Conservation (phyloP, 2,797 vertebrate species). For the Pipistrellus pipistrellus region DNA sequence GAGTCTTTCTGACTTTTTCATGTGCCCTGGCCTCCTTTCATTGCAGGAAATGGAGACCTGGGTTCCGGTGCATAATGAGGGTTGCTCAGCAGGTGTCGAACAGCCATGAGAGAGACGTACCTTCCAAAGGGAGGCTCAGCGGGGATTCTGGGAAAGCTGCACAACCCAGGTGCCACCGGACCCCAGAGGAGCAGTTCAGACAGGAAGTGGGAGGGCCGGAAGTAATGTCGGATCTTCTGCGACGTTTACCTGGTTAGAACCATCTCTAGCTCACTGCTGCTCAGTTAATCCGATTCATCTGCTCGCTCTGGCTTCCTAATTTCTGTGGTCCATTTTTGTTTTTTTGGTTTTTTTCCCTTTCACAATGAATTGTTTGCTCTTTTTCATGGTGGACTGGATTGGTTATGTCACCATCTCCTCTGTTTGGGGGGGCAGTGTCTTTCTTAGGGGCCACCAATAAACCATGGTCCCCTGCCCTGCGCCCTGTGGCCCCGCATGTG, state of each 20-base stretch:
- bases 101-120: not conserved
- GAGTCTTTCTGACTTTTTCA: not conserved
- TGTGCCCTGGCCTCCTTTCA: not conserved
- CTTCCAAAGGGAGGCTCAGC: not conserved
- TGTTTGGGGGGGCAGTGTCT: not conserved
- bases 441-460: not conserved
- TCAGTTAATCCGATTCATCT: not conserved
- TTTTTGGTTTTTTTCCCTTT: not conserved
- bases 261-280: not conserved
- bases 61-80: not conserved
- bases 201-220: not conserved
- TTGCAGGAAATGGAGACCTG: not conserved
- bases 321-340: not conserved
- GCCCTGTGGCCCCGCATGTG: fast-evolving
- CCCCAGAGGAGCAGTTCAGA: not conserved
- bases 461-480: not conserved
- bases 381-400: not conserved
- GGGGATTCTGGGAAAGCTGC: not conserved
- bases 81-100: not conserved
- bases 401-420: not conserved
- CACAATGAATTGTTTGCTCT: not conserved
- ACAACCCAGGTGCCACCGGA: fast-evolving
- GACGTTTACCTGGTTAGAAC: not conserved
- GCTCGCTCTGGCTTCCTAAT: not conserved
- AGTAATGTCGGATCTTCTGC: not conserved